Conservation (phyloP, 2,113 vertebrate genomes). For the Hoplias malabaricus region DNA sequence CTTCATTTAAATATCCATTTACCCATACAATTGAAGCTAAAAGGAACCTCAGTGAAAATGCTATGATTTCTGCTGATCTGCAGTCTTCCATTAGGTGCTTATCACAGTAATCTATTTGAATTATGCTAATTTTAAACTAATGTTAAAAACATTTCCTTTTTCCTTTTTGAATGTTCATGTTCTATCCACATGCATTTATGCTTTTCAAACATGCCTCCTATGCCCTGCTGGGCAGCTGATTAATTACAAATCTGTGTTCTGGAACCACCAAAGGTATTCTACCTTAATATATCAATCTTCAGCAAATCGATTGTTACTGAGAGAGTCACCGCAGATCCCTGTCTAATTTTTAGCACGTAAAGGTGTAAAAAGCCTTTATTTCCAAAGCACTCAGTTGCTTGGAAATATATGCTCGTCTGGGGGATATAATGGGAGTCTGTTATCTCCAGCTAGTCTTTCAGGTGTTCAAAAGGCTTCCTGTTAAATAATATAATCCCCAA, state of each 20-base stretch:
- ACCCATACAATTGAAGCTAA: too few relatives aligned
- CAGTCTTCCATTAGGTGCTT: not conserved
- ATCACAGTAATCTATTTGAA: not conserved
- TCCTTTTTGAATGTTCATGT: not conserved
- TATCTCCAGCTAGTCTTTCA: constrained; percentile 67
- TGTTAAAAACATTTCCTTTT: not conserved
- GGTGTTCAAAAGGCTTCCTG: constrained; percentile 66
- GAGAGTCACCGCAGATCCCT: constrained; percentile 51
- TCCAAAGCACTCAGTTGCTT: constrained; percentile 57
- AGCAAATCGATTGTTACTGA: constrained; percentile 58
- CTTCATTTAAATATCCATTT: too few relatives aligned
- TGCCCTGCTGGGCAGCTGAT: constrained; percentile 36
- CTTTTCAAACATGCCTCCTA: not conserved
- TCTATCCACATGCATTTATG: not conserved
- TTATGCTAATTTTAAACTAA: not conserved
- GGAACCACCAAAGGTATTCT: constrained; percentile 17
- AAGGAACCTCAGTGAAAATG: too few relatives aligned
- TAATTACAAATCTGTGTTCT: constrained; percentile 17
- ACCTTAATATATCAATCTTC: constrained; percentile 66
- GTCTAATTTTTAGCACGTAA: constrained; percentile 63
- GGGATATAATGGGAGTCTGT: constrained; percentile 69
- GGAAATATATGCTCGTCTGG: constrained; percentile 59
- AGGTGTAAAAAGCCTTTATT: constrained; percentile 65
- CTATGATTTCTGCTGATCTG: too few relatives aligned
- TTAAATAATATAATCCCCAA: constrained; percentile 72